Conservation (phyloP, 1,140 invertebrate genomes). For the Camponotus pennsylvanicus region DNA sequence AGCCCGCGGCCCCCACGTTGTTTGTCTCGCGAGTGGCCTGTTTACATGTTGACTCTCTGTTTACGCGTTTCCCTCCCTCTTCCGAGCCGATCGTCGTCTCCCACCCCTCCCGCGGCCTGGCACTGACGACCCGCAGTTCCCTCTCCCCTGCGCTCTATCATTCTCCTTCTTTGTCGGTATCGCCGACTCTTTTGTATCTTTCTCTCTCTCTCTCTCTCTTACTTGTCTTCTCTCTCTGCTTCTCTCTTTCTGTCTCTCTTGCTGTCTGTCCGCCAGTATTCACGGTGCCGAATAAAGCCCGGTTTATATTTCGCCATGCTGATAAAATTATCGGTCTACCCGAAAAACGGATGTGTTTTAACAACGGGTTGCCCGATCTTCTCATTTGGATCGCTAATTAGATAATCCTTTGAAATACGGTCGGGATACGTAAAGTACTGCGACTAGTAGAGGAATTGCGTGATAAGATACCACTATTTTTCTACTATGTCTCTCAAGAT, state of each 20-base stretch:
- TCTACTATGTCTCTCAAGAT: not conserved
- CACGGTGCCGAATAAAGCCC: conserved; percentile 71
- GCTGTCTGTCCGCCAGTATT: conserved; percentile 12
- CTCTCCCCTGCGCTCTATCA: conserved; percentile 41
- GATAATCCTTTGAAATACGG: not conserved
- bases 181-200: conserved; percentile 33
- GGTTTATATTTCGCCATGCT: conserved; percentile 58
- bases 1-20: conserved; percentile 85
- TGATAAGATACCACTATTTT: not conserved
- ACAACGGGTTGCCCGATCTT: not conserved
- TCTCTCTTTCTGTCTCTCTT: conserved; percentile 65
- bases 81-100: conserved; percentile 34
- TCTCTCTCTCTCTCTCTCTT: conserved; percentile 46
- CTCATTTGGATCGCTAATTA: conserved; percentile 1
- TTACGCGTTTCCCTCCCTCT: conserved; percentile 84
- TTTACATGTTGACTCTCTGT: conserved; percentile 87
- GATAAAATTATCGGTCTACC: conserved; percentile 26
- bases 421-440: not conserved
- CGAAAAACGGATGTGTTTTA: not conserved
- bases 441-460: not conserved
- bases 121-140: conserved; percentile 63
- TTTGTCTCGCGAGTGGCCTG: conserved; percentile 87
- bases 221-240: conserved; percentile 6
- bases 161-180: conserved; percentile 50
- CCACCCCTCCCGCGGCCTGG: conserved; percentile 54